Evolutionary conservation across 2,797 vertebrate genomes (phyloP), one percentile per base, ranked within the genome.

Genomic region (Eupleurogrammus muticus): DNA sequence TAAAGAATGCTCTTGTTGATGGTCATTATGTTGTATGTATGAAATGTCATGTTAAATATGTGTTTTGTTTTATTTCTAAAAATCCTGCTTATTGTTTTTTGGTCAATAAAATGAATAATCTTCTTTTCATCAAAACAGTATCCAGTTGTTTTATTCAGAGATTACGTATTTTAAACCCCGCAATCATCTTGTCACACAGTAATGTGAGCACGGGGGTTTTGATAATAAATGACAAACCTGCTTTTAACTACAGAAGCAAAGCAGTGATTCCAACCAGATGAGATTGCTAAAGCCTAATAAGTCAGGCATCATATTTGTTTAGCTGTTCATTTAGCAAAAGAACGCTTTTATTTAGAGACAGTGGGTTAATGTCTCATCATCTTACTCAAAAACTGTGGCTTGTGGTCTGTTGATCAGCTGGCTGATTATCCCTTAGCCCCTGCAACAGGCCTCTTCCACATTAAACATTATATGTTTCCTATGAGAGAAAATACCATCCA

Each of bases 361-460:
- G 42, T 68, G 40, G 77, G 14, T 34, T 9, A 14, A 17, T 24
- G 19, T 40, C 52, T 61, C 40, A 54, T 74, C 19, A 35, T 59
- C 47, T 42, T 40, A 55, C 47, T 42, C 4, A 16, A 51, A 73
- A 47, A 58, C 17, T 2, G 17, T 23, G 10, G 10, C 2, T 58
- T 71, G 44, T 66, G 57, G 36, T 63, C 14, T 44, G 44, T 23
- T 48, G 11, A 71, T 65, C 68, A 55, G 61, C 19, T 50, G 54
- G 28, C 17, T 75, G 65, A 74, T 70, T 40, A 75, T 52, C 55
- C 24, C 61, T 61, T 28, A 77, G 35, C 54, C 54, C 54, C n/a
- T 5, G 14, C 38, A 51, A 28, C 16, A 48, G 0, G 0, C 50
- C 21, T 42, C 54, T 24, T 51, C 10, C 2, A 38, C 52, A 42